Conservation (phyloP, 2,888 invertebrate genomes). For the Drosophila pseudotakahashii region DNA sequence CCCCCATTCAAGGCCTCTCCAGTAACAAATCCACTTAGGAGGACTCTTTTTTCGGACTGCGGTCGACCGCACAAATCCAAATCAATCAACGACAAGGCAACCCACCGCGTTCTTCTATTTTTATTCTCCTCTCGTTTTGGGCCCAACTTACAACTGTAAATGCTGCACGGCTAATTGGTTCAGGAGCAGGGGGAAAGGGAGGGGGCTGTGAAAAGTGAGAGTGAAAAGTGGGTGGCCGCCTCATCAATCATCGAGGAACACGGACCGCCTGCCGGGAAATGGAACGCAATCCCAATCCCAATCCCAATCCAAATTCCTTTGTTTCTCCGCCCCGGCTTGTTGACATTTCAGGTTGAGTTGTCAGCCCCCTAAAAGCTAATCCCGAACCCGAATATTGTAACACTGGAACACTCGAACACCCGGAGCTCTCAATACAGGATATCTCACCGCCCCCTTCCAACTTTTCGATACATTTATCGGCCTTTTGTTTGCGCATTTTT, state of each 20-base stretch:
- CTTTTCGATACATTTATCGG: slow-evolving; percentile 2
- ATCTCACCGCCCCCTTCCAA: not conserved
- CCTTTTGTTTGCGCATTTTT: not conserved
- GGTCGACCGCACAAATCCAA: slow-evolving; percentile 44
- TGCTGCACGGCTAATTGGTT: slow-evolving; percentile 46
- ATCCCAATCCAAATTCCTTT: slow-evolving; percentile 6
- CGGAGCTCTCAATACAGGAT: not conserved
- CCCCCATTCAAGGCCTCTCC: slow-evolving; percentile 23
- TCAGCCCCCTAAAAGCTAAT: slow-evolving; percentile 19
- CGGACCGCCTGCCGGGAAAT: slow-evolving; percentile 31
- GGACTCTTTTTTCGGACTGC: slow-evolving; percentile 32
- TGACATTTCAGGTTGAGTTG: slow-evolving; percentile 58
- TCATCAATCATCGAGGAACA: slow-evolving; percentile 48
- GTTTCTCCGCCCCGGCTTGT: slow-evolving; percentile 23
- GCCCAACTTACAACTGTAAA: slow-evolving; percentile 45
- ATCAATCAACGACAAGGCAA: slow-evolving; percentile 49
- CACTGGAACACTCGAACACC: not conserved
- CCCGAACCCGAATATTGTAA: not conserved
- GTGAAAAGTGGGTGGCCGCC: not conserved
- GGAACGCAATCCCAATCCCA: not conserved
- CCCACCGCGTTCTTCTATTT: not conserved
- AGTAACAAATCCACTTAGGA: slow-evolving; percentile 44
- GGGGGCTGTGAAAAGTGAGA: not conserved
- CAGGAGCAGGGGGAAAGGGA: not conserved
- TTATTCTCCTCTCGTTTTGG: slow-evolving; percentile 1